Evolutionary conservation across 2,888 invertebrate species (phyloP).

Genomic region (Argyra leucocephala): DNA sequence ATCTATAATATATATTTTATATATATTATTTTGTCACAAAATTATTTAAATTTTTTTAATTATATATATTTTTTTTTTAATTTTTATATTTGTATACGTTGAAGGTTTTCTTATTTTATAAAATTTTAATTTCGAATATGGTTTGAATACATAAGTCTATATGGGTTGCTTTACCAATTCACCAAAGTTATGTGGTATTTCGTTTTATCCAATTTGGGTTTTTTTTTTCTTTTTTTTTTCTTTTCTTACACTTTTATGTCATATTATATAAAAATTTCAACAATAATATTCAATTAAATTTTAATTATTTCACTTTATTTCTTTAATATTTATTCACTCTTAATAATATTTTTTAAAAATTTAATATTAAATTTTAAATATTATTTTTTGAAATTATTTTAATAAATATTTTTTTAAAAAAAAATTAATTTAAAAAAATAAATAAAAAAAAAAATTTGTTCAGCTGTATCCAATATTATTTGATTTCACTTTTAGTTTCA

Average conservation of each 20-base stretch:
- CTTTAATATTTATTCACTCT: too few relatives aligned
- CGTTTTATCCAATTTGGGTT: background rate
- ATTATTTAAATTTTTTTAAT: background rate
- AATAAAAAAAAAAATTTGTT: background rate
- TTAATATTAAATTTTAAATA: background rate
- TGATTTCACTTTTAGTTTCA: slow-evolving; percentile 6
- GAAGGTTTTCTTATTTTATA: background rate
- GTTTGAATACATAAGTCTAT: slow-evolving; percentile 3
- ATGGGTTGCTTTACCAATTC: background rate
- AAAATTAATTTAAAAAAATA: background rate
- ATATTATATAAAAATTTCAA: background rate
- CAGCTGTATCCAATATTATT: slow-evolving; percentile 3
- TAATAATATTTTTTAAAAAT: too few relatives aligned
- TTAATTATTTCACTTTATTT: background rate
- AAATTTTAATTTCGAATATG: background rate
- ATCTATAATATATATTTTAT: background rate
- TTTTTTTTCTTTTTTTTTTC: background rate
- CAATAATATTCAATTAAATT: background rate
- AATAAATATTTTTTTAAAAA: background rate
- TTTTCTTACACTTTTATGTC: background rate
- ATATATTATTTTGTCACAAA: background rate
- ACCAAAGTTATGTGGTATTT: background rate
- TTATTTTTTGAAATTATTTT: background rate
- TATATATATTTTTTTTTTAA: background rate
- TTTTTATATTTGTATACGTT: slow-evolving; percentile 3